Percentiles rank a stretch among this genome's conserved stretches.
These are phyloP conservation scores for Gambusia affinis DNA, from an alignment of 2,113 vertebrate genomes.

Conservation along the genomic window DNA sequence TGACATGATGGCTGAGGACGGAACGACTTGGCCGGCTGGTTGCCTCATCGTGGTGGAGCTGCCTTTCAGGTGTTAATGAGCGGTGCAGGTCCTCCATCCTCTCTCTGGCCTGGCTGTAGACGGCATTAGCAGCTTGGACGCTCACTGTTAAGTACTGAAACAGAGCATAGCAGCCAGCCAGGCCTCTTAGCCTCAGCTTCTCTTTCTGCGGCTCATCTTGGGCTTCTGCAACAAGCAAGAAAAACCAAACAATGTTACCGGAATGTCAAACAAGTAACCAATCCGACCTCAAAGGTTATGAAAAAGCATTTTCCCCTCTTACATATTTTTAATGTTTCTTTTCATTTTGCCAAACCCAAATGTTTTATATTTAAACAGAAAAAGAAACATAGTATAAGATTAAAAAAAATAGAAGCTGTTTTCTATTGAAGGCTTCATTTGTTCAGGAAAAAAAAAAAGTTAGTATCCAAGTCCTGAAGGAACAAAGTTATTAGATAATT, in stretches of 20 bases:
- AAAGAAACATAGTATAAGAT: too few species aligned
- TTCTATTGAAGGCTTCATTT: too few species aligned
- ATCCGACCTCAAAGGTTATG: not conserved
- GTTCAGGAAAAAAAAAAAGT: too few species aligned
- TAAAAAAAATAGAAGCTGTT: too few species aligned
- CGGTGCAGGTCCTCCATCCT: conserved; percentile 62
- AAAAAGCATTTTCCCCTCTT: not conserved
- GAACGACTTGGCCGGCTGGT: not conserved
- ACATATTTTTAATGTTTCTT: too few species aligned
- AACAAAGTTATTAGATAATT: too few species aligned
- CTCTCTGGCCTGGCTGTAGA: conserved; percentile 80
- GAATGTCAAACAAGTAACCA: not conserved
- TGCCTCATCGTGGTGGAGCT: not conserved
- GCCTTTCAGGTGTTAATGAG: conserved; percentile 18
- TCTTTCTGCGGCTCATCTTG: conserved; percentile 36
- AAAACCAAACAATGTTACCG: not conserved
- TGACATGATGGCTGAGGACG: not conserved
- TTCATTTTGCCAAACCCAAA: too few species aligned
- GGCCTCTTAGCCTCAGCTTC: conserved; percentile 65
- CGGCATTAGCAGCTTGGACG: conserved; percentile 80
- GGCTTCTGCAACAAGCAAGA: conserved; percentile 14
- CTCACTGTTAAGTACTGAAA: conserved; percentile 94
- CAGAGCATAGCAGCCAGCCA: conserved; percentile 87
- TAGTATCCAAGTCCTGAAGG: too few species aligned
- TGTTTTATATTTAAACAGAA: too few species aligned